A percentile compares a stretch with the other conserved stretches of the same genome.
These are phyloP conservation scores for Luehdorfia chinensis DNA, from an alignment of 1,140 invertebrate genomes.

Conservation along the genomic window DNA sequence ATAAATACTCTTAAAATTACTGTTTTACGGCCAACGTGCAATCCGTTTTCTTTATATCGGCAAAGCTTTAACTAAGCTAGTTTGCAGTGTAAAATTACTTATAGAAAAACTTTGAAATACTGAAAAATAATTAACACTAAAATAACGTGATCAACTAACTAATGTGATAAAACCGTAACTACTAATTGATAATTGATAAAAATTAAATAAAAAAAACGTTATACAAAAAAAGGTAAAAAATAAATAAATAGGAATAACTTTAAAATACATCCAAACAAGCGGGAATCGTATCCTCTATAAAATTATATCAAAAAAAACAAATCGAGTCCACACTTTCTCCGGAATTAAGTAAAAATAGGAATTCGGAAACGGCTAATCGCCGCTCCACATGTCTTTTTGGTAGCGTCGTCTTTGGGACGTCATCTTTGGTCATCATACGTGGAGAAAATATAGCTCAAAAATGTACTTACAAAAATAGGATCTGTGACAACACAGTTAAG, in stretches of 20 bases:
- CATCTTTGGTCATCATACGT: constrained; percentile 49
- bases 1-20: constrained; percentile 23
- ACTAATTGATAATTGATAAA: constrained; percentile 40
- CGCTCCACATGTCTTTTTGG: constrained; percentile 48
- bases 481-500: constrained; percentile 36
- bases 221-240: constrained; percentile 68
- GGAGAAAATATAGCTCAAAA: constrained; percentile 50
- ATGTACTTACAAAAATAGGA: constrained; percentile 62
- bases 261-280: constrained; percentile 67
- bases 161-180: constrained; percentile 25
- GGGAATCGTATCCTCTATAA: constrained; percentile 38
- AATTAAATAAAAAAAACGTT: constrained; percentile 42
- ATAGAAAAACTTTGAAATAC: constrained; percentile 48
- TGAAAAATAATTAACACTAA: constrained; percentile 45
- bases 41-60: constrained; percentile 37
- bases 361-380: constrained; percentile 25
- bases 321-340: constrained; percentile 39
- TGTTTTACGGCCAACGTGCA: constrained; percentile 63
- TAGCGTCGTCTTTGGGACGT: constrained; percentile 52
- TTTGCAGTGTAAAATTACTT: constrained; percentile 43
- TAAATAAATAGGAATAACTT: constrained; percentile 68
- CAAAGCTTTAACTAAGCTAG: constrained; percentile 51
- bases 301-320: constrained; percentile 37
- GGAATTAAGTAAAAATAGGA: constrained; percentile 53
- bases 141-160: constrained; percentile 46